phyloP scores from a whole-genome alignment of 2,797 vertebrate genomes.

The Lepilemur ruficaudatus region DNA sequence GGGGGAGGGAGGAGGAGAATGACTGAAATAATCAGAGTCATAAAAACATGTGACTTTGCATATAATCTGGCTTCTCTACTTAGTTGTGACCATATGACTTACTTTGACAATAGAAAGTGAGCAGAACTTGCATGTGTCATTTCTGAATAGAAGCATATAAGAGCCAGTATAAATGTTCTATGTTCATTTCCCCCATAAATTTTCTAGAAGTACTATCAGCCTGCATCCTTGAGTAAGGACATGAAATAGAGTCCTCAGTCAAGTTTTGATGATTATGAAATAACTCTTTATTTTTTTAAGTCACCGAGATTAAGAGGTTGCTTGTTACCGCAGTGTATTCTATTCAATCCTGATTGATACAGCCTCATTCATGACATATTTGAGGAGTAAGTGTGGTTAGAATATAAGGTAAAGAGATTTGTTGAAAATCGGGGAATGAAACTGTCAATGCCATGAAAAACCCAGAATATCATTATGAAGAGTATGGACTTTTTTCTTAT shows the following conservation, averaged over 20 bases:
- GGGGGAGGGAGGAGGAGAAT: background rate
- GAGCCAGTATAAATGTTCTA: background rate
- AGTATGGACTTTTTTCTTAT: background rate
- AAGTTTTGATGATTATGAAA: background rate
- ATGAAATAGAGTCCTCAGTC: background rate
- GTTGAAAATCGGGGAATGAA: background rate
- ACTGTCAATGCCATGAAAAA: background rate
- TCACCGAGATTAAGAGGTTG: background rate
- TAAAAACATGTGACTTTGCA: background rate
- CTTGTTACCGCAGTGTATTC: background rate
- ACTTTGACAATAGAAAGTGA: background rate
- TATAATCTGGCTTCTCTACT: background rate
- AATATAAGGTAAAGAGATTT: background rate
- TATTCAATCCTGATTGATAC: background rate
- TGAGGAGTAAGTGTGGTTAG: background rate
- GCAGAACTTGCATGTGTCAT: background rate
- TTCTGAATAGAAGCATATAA: background rate
- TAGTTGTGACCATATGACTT: background rate
- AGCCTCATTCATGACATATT: background rate
- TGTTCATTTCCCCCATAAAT: background rate
- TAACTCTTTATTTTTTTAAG: background rate
- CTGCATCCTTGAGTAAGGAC: background rate
- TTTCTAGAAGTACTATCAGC: background rate
- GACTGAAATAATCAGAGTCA: background rate
- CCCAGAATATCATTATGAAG: background rate